A percentile compares a stretch with the other conserved stretches of the same genome.
Conservation (phyloP, 2,888 invertebrate species). For the Cartodere bifasciata region DNA sequence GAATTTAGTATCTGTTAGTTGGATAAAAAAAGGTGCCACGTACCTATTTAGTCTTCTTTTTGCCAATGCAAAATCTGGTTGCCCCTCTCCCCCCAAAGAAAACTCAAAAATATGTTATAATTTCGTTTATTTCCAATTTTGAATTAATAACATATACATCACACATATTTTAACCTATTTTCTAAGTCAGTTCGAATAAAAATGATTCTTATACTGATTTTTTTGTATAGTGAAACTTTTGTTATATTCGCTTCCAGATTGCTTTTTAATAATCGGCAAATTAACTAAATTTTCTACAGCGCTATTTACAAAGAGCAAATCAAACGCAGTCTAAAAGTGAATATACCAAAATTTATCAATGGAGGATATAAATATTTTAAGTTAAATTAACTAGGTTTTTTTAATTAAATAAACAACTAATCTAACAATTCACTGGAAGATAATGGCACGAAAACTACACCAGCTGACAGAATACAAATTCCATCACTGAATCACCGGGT, state of each 20-base stretch:
- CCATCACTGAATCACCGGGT: slow-evolving; percentile 31
- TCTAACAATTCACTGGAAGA: slow-evolving; percentile 33
- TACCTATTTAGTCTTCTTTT: slow-evolving; percentile 27
- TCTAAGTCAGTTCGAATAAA: slow-evolving; percentile 19
- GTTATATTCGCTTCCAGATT: slow-evolving; percentile 23
- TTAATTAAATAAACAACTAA: slow-evolving; percentile 33
- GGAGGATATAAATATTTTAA: slow-evolving; percentile 26
- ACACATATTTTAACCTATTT: slow-evolving; percentile 35
- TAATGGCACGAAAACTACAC: slow-evolving; percentile 33
- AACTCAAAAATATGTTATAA: slow-evolving; percentile 27
- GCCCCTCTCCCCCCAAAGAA: too few relatives aligned
- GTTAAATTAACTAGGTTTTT: slow-evolving; percentile 30
- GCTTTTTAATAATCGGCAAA: slow-evolving; percentile 5
- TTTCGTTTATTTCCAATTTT: slow-evolving; percentile 38
- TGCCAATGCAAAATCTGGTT: slow-evolving; percentile 17
- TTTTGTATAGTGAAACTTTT: slow-evolving; percentile 34
- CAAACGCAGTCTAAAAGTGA: too few relatives aligned
- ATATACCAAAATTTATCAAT: slow-evolving; percentile 31
- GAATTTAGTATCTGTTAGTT: slow-evolving; percentile 32
- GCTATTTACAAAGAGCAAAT: too few relatives aligned
- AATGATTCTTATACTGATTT: slow-evolving; percentile 14
- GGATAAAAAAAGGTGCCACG: slow-evolving; percentile 30
- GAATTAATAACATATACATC: slow-evolving; percentile 38
- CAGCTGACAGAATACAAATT: slow-evolving; percentile 35
- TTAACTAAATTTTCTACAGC: too few relatives aligned